Evolutionary conservation across 53 echinoderm and acorn worm species (phyloP).

Genomic region (Paracentrotus lividus): DNA sequence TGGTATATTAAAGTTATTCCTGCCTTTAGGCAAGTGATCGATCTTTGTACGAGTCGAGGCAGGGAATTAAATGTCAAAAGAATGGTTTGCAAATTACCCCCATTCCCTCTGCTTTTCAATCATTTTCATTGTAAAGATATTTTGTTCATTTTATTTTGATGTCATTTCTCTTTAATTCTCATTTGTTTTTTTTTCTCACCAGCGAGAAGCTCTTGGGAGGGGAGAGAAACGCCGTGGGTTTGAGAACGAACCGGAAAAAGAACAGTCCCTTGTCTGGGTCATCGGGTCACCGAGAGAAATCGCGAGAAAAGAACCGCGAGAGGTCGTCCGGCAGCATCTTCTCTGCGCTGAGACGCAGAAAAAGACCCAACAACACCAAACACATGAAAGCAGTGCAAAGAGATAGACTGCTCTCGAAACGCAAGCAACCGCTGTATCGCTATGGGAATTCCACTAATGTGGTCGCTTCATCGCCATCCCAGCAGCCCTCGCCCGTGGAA

Average conservation of each 20-base stretch:
- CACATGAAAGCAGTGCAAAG: conserved; percentile 87
- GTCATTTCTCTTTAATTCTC: background rate
- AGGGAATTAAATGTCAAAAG: background rate
- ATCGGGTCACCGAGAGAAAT: conserved; percentile 20
- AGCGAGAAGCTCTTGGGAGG: conserved; percentile 69
- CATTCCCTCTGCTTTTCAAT: background rate
- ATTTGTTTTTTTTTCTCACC: background rate
- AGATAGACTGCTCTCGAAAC: conserved; percentile 80
- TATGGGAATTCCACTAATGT: conserved; percentile 70
- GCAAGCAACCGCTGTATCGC: conserved; percentile 86
- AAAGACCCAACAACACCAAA: conserved; percentile 76
- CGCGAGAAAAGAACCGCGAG: conserved; percentile 56
- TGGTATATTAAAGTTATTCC: background rate
- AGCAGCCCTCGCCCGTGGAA: conserved; percentile 46
- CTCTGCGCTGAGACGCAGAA: conserved; percentile 76
- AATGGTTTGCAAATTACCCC: background rate
- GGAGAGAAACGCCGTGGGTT: conserved; percentile 49
- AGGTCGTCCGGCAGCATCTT: conserved; percentile 66
- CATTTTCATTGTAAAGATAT: background rate
- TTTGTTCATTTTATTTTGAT: background rate
- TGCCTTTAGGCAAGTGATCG: background rate
- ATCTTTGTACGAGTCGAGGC: background rate
- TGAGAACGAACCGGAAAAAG: conserved; percentile 68
- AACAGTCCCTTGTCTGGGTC: conserved; percentile 11
- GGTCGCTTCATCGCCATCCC: background rate